Conservation (phyloP, 2,113 vertebrate genomes). For the Amazona vittata region DNA sequence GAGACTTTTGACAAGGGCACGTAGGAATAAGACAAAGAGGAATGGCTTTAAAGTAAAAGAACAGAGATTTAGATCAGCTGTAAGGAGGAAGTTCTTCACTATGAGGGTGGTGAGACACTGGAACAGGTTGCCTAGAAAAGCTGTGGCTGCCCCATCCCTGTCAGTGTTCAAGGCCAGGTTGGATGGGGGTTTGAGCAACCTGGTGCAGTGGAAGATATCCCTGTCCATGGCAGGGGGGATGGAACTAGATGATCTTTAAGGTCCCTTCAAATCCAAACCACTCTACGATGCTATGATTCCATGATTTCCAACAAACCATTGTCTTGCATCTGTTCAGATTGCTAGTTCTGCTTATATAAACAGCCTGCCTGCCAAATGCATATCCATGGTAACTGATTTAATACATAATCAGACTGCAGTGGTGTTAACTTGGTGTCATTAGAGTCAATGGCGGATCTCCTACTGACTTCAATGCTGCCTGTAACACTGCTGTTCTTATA, state of each 20-base stretch:
- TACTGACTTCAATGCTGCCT: neutral
- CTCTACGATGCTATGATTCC: neutral
- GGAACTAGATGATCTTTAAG: neutral
- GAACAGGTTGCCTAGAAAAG: neutral
- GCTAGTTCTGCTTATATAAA: neutral
- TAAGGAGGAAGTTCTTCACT: neutral
- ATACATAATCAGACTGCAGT: neutral
- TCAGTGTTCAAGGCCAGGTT: neutral
- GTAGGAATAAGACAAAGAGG: neutral
- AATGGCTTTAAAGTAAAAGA: neutral
- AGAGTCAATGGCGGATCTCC: neutral
- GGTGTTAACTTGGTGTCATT: neutral
- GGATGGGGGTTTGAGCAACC: neutral
- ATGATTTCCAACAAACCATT: neutral
- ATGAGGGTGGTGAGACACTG: neutral
- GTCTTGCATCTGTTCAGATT: neutral
- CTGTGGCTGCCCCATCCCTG: neutral
- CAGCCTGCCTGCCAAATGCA: neutral
- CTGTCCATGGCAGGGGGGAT: neutral
- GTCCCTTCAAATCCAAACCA: neutral
- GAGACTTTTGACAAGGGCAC: neutral
- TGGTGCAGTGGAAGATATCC: neutral
- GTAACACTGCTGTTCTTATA: neutral
- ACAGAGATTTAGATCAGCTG: neutral
- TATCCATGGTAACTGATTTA: slow-evolving; percentile 21